Conservation (phyloP, 2,888 invertebrate species). For the Trichopria drosophilae region DNA sequence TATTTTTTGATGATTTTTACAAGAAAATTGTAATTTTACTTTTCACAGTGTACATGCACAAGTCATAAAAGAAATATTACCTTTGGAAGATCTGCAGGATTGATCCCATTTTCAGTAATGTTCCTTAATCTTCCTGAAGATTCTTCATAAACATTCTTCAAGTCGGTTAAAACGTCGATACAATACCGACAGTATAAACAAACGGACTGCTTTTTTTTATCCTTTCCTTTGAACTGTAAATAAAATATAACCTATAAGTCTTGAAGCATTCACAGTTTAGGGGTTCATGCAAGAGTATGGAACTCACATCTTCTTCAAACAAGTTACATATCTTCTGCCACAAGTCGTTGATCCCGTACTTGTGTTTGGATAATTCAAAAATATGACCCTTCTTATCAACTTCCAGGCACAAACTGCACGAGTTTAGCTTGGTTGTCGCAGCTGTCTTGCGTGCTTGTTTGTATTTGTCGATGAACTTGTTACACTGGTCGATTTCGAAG, state of each 20-base stretch:
- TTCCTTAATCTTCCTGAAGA: conserved; percentile 35
- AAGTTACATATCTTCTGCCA: conserved; percentile 40
- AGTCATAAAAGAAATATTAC: conserved; percentile 38
- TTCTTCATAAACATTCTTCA: conserved; percentile 42
- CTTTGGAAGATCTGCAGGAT: conserved; percentile 43
- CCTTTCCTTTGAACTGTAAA: conserved; percentile 24
- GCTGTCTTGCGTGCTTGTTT: conserved; percentile 25
- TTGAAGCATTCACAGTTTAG: too few relatives aligned
- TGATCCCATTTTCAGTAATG: conserved; percentile 33
- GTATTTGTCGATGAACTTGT: conserved; percentile 47
- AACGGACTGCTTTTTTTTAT: conserved; percentile 35
- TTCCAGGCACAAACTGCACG: conserved; percentile 45
- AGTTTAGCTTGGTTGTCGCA: conserved; percentile 4
- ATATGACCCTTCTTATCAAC: conserved; percentile 36
- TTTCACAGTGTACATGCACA: too few relatives aligned
- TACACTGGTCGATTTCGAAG: conserved; percentile 51
- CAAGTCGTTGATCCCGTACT: conserved; percentile 35
- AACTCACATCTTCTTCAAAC: conserved; percentile 46
- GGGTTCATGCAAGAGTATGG: too few relatives aligned
- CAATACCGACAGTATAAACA: conserved; percentile 52
- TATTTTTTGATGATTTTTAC: too few relatives aligned
- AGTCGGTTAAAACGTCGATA: conserved; percentile 50
- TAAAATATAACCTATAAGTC: too few relatives aligned
- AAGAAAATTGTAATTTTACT: too few relatives aligned
- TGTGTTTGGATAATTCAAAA: conserved; percentile 44